phyloP scores from a whole-genome alignment of 2,888 invertebrate species.

The Sinelater perroti region DNA sequence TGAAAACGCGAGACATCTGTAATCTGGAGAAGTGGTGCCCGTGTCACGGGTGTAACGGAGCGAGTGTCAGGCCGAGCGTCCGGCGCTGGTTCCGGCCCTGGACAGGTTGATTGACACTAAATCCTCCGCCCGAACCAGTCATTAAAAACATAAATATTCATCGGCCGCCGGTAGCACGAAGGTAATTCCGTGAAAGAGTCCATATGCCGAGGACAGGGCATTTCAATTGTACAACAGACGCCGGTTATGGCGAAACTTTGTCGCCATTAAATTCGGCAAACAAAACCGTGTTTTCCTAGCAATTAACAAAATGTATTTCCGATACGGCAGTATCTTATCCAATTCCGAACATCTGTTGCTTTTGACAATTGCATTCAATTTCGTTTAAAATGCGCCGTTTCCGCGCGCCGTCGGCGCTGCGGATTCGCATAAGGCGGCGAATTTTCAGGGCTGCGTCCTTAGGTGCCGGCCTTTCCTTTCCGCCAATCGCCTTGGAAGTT shows the following conservation, averaged over 20 bases:
- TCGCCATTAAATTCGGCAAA: slow-evolving; percentile 52
- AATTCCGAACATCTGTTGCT: slow-evolving; percentile 53
- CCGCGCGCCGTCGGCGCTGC: too few relatives aligned
- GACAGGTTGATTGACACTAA: slow-evolving; percentile 42
- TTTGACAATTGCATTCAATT: slow-evolving; percentile 42
- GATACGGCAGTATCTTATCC: slow-evolving; percentile 56
- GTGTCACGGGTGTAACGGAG: slow-evolving; percentile 26
- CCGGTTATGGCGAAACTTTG: slow-evolving; percentile 49
- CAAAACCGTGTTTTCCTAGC: slow-evolving; percentile 54
- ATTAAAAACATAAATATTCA: slow-evolving; percentile 52
- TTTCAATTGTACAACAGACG: slow-evolving; percentile 50
- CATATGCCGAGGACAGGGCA: slow-evolving; percentile 51
- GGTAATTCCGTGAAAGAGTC: slow-evolving; percentile 47
- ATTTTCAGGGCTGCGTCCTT: slow-evolving; percentile 28
- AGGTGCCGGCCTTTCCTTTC: neutral
- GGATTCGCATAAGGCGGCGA: slow-evolving; percentile 40
- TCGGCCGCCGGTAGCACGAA: slow-evolving; percentile 51
- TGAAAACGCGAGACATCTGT: slow-evolving; percentile 28
- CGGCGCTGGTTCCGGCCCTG: slow-evolving; percentile 33
- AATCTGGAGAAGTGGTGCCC: slow-evolving; percentile 27
- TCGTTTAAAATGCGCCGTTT: slow-evolving; percentile 35
- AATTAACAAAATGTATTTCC: slow-evolving; percentile 53
- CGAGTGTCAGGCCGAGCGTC: slow-evolving; percentile 23
- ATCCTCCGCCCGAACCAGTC: slow-evolving; percentile 43
- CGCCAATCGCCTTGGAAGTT: too few relatives aligned